A percentile compares a stretch with the other conserved stretches of the same genome.
phyloP scores from a whole-genome alignment of 2,797 vertebrate species.

The Epinephelus coioides region DNA sequence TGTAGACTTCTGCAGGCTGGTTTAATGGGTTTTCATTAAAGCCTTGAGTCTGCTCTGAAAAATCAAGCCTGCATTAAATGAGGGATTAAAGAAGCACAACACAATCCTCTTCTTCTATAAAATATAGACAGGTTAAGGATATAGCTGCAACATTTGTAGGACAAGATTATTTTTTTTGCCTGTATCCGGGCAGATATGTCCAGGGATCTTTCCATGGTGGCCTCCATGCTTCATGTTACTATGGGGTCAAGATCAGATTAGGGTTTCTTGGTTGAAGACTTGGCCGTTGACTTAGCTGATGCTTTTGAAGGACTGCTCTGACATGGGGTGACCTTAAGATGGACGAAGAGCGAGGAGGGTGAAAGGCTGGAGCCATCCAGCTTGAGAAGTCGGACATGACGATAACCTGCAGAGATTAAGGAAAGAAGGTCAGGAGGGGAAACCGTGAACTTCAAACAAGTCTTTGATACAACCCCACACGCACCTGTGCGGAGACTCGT shows the following conservation, averaged over 20 bases:
- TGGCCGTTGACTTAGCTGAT: conserved; percentile 29
- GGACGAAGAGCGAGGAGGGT: conserved; percentile 93
- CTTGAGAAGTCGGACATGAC: conserved; percentile 92
- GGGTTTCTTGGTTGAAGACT: conserved; percentile 31
- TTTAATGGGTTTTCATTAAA: not conserved
- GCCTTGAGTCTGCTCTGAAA: not conserved
- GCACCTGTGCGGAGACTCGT: conserved; percentile 91
- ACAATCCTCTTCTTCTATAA: not conserved
- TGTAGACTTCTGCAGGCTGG: not conserved
- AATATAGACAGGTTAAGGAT: not conserved
- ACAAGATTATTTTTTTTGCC: not conserved
- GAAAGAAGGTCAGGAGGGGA: not conserved
- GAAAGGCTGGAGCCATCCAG: conserved; percentile 90
- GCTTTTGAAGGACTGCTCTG: conserved; percentile 66
- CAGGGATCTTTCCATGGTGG: not conserved
- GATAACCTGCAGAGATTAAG: conserved; percentile 87
- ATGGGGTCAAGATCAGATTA: not conserved
- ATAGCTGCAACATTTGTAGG: not conserved
- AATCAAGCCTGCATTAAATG: not conserved
- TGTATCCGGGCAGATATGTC: not conserved
- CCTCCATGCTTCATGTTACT: not conserved
- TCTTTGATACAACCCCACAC: not conserved
- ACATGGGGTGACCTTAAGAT: conserved; percentile 82
- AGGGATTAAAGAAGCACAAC: not conserved
- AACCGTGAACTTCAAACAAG: too few species aligned